Evolutionary conservation across 2,888 invertebrate genomes (phyloP).

Genomic region (Phrixothrix hirtus): DNA sequence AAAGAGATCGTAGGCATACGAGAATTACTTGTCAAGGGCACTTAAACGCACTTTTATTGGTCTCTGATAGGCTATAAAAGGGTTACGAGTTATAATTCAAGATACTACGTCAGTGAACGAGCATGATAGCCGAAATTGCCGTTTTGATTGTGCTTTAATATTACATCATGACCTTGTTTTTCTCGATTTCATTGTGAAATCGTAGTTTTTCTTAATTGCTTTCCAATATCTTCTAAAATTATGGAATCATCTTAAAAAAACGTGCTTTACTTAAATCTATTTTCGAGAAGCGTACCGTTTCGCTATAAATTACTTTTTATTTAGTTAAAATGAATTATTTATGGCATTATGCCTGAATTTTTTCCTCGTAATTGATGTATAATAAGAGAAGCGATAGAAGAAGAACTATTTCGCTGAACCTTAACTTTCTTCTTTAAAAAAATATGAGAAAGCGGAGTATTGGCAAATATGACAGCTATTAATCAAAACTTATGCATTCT

Average conservation of each 20-base stretch:
- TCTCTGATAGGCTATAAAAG: slow-evolving; percentile 58
- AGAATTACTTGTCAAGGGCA: slow-evolving; percentile 55
- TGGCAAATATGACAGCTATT: slow-evolving; percentile 3
- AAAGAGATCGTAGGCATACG: slow-evolving; percentile 46
- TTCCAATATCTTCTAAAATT: no score
- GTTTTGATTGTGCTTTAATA: slow-evolving; percentile 26
- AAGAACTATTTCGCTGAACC: no score
- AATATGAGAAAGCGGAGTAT: no score
- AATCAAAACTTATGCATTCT: slow-evolving; percentile 8
- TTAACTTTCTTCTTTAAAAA: no score
- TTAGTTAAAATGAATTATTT: no score
- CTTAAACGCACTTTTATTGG: slow-evolving; percentile 57
- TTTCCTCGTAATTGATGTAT: no score
- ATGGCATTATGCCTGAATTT: no score
- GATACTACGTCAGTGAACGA: slow-evolving; percentile 46
- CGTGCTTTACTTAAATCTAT: no score
- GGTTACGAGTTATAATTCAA: slow-evolving; percentile 57
- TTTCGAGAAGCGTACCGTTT: no score
- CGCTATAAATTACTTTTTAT: no score
- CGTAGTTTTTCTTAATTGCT: background rate
- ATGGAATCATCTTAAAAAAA: no score
- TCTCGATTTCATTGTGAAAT: slow-evolving; percentile 7
- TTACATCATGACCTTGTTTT: slow-evolving; percentile 20
- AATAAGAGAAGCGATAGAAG: no score
- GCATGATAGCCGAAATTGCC: slow-evolving; percentile 23